Conservation (phyloP, 1,140 invertebrate species). For the Halesus radiatus region DNA sequence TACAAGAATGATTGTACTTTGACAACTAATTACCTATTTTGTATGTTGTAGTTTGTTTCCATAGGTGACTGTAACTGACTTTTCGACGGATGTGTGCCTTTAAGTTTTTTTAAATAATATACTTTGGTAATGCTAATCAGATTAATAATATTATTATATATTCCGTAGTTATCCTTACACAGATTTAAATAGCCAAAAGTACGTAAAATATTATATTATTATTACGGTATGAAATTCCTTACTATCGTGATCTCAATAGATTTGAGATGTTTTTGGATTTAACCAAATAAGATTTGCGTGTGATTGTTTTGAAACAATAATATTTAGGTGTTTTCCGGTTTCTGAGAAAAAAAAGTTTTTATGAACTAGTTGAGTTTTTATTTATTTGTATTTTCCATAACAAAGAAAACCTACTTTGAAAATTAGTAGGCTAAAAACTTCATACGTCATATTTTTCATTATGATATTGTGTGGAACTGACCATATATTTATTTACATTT, state of each 20-base stretch:
- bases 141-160: no score
- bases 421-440: no score
- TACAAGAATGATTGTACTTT: neutral
- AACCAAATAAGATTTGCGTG: neutral
- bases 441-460: no score
- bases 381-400: neutral
- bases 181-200: slow-evolving; percentile 5
- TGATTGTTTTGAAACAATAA: neutral
- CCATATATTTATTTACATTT: no score
- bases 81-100: slow-evolving; percentile 26
- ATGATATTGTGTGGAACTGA: no score
- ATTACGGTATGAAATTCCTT: slow-evolving; percentile 17
- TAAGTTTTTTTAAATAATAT: slow-evolving; percentile 8
- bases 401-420: no score
- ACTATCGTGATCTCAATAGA: slow-evolving; percentile 3
- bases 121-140: no score
- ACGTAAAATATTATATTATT: neutral
- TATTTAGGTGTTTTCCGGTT: neutral
- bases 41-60: neutral
- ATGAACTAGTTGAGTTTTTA: neutral
- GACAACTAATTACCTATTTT: neutral
- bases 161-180: neutral
- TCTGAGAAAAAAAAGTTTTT: neutral
- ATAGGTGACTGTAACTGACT: slow-evolving; percentile 7
- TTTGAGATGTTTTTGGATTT: neutral